Conservation (phyloP, 2,113 vertebrate species). For the Prietella phreatophila region DNA sequence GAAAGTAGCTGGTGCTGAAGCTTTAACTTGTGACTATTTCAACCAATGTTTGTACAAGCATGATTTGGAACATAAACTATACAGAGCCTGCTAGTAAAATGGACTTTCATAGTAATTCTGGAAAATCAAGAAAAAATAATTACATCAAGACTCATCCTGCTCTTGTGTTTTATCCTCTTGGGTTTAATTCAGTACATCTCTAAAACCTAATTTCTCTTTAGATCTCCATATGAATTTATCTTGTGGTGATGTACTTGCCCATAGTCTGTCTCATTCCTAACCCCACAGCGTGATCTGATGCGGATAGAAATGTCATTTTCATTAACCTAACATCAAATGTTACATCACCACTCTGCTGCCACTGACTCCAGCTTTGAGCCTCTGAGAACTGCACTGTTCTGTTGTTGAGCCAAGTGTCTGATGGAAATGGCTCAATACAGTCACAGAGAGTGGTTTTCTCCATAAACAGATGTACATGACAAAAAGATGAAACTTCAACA, state of each 20-base stretch:
- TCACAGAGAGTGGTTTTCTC: not conserved
- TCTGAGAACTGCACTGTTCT: not conserved
- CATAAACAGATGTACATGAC: not conserved
- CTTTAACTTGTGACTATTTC: not conserved
- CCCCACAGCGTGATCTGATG: not conserved
- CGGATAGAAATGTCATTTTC: constrained; percentile 1
- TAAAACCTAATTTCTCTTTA: not conserved
- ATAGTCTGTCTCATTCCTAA: not conserved
- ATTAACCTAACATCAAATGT: constrained; percentile 5
- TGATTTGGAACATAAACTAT: not conserved
- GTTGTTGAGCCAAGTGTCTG: not conserved
- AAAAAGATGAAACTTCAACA: not conserved
- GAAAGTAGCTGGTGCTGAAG: not conserved
- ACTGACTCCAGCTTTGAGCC: constrained; percentile 14
- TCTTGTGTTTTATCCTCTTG: not conserved
- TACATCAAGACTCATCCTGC: too few relatives aligned
- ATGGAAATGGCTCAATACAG: not conserved
- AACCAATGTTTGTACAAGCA: not conserved
- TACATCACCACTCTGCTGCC: constrained; percentile 21
- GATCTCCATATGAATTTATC: not conserved
- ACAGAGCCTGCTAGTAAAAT: not conserved
- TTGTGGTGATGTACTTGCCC: not conserved
- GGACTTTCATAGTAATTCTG: not conserved
- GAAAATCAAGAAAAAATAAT: not conserved
- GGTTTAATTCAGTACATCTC: not conserved